These are phyloP conservation scores for Rhinolophus ferrumequinum DNA, from an alignment of 2,113 vertebrate species.

Conservation along the genomic window DNA sequence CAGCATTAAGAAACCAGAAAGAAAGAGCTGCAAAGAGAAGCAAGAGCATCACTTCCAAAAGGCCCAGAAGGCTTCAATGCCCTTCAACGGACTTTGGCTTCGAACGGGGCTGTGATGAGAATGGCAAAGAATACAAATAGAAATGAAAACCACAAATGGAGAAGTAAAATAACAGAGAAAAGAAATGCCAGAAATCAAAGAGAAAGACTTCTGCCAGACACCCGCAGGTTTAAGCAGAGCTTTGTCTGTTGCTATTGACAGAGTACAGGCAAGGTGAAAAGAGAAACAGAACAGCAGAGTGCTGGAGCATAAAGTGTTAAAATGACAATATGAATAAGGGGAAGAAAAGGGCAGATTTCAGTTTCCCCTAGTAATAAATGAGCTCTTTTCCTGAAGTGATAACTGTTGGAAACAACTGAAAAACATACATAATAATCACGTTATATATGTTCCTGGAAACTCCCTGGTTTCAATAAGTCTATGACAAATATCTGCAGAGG, in stretches of 20 bases:
- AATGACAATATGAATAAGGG: background rate
- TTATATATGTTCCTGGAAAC: conserved; percentile 73
- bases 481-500: conserved; percentile 72
- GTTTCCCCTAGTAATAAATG: conserved; percentile 11
- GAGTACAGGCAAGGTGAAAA: background rate
- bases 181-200: conserved; percentile 11
- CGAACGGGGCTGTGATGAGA: background rate
- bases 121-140: background rate
- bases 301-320: background rate
- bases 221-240: background rate
- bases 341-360: background rate
- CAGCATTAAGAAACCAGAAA: background rate
- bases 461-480: conserved; percentile 68
- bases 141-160: conserved; percentile 1
- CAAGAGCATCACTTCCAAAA: background rate
- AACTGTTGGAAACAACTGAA: conserved; percentile 68
- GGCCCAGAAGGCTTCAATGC: background rate
- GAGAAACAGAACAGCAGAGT: background rate
- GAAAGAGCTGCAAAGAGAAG: background rate
- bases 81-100: background rate
- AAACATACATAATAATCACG: conserved; percentile 74
- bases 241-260: background rate
- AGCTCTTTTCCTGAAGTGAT: conserved; percentile 56
- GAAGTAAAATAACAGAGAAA: conserved; percentile 35
- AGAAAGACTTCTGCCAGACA: background rate